phyloP scores from a whole-genome alignment of 2,888 invertebrate genomes.

The Eupelmus urozonus region DNA sequence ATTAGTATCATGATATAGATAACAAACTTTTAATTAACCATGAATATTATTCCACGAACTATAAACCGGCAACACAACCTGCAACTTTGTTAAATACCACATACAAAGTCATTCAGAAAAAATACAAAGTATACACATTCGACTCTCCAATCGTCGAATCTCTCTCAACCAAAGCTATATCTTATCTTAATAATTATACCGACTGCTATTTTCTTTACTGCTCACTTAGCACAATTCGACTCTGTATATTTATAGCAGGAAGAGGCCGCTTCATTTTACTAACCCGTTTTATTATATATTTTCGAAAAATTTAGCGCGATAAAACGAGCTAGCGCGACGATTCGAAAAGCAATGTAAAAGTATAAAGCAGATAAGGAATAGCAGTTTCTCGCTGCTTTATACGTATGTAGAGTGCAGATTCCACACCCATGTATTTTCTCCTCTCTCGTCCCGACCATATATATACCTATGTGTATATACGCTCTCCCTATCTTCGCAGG shows the following conservation, averaged over 20 bases:
- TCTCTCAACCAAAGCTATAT: too few relatives aligned
- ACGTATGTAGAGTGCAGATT: constrained; percentile 10
- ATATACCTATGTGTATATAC: too few relatives aligned
- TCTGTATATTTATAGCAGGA: background rate
- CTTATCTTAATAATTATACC: constrained; percentile 31
- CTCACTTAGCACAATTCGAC: background rate
- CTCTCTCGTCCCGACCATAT: constrained; percentile 1
- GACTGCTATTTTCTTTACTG: constrained; percentile 4
- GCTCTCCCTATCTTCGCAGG: constrained; percentile 13
- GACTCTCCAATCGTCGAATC: too few relatives aligned
- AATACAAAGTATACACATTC: too few relatives aligned
- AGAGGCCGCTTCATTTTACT: too few relatives aligned
- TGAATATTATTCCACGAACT: too few relatives aligned
- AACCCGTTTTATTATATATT: background rate
- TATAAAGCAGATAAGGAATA: constrained; percentile 36
- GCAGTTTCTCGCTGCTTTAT: constrained; percentile 29
- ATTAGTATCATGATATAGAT: too few relatives aligned
- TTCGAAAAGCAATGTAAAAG: constrained; percentile 35
- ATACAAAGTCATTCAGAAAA: too few relatives aligned
- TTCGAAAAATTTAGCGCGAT: background rate
- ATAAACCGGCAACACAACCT: too few relatives aligned
- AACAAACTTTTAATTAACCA: too few relatives aligned
- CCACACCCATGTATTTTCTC: constrained; percentile 29
- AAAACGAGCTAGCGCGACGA: constrained; percentile 21
- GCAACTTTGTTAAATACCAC: too few relatives aligned